Conservation (phyloP, 2,797 vertebrate species). For the Valencia hispanica region DNA sequence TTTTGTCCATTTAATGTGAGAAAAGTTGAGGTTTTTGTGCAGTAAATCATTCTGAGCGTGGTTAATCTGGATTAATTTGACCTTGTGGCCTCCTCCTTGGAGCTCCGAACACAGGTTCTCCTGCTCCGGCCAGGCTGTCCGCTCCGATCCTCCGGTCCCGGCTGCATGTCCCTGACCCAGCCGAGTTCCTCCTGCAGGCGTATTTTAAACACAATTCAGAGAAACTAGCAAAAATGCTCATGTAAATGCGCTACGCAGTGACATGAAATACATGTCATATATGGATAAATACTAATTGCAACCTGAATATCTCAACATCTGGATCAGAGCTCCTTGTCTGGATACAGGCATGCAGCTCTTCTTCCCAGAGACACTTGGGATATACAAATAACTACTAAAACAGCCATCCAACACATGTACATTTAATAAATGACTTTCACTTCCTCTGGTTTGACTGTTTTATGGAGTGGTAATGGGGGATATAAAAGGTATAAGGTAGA, state of each 20-base stretch:
- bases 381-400: neutral
- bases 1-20: neutral
- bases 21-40: neutral
- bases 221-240: neutral
- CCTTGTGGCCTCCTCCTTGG: neutral
- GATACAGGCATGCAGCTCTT: no score
- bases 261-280: neutral
- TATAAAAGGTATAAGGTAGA: no score
- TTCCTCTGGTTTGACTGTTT: no score
- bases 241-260: no score
- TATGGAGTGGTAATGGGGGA: no score
- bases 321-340: no score
- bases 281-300: neutral
- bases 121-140: constrained; percentile 7
- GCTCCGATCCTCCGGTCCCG: constrained; percentile 26
- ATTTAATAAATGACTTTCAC: neutral
- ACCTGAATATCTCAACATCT: neutral
- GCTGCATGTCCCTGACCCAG: constrained; percentile 41
- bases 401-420: neutral
- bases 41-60: no score
- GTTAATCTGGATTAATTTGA: neutral
- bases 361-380: neutral
- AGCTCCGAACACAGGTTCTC: neutral
- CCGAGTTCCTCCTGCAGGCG: neutral
- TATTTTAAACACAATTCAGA: neutral